Evolutionary conservation across 2,888 invertebrate genomes (phyloP), one percentile per base, ranked within the genome.

Genomic region (Nymphalis polychloros): DNA sequence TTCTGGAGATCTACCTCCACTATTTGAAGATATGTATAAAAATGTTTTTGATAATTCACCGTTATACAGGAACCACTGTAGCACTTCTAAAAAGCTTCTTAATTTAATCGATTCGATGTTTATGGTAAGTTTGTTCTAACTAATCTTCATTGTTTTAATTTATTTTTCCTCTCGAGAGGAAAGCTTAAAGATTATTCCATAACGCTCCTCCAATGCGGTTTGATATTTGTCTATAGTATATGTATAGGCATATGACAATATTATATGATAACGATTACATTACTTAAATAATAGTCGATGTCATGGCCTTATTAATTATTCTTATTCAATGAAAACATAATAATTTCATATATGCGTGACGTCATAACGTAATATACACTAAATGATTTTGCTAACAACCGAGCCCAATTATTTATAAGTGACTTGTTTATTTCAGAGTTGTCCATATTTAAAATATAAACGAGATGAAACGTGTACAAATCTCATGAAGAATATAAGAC

Each of bases 31-130:
- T 0, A 72, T 84, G 0, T 87, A 84, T 61, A 65, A 81, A 31
- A 83, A 80, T 19, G 81, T 83, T 0, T 85, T 88, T 46, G 77
- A 77, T 0, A 79, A 78, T 8, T 76, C 78, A n/a, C 86, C 86
- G 0, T 66, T 86, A 75, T 92, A 92, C 63, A 67, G 64, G 0
- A 79, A 85, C 0, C 80, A 88, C 50, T 92, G 92, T 57, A 84
- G 81, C 50, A 87, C 90, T 0, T 79, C 86, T 8, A 88, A 83
- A 74, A 90, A 89, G 49, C 66, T 92, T 4, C 69, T 92, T 62
- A 92, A 91, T 72, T 81, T 91, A 0, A 19, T 92, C 0, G 92
- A 92, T 73, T 73, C 87, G 73, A 87, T 92, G 84, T 59, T 92
- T 16, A 81, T 83, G 83, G 92, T 92, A 71, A 84, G 87, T 77